Base-by-base conservation (phyloP, 2,113 vertebrate genomes). In the Bostrychus sinensis region DNA sequence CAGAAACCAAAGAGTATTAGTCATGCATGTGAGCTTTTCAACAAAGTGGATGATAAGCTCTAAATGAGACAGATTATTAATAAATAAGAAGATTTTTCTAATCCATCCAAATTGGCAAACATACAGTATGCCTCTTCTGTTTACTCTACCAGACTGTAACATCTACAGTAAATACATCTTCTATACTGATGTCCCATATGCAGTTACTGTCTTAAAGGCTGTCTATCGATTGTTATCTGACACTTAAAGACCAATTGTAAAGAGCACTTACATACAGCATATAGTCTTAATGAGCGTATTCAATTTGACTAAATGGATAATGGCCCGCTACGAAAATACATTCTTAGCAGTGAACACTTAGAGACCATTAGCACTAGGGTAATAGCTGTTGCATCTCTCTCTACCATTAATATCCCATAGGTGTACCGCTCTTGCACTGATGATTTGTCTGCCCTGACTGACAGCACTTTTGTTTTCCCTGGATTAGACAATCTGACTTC, bases 401-500 rank as follows among this genome's bases (percentile, higher is more conserved):
- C 81, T 68, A 78, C 84, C 76, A 82, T 89, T 80, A 75, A 88
- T 90, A 88, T 89, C 79, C 42, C 83, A 87, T 89, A 80, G 89
- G 75, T 86, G 77, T 68, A 58, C n/a, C 12, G n/a, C 46, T 12
- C 51, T 59, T 50, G 60, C 65, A 73, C 59, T 82, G 75, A 88
- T 67, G 80, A 74, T 75, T 55, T 57, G 80, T 75, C 57, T 67
- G 1, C 67, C 54, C 38, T 90, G 89, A 92, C 86, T 89, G 90
- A 88, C 90, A 82, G 83, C 79, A 82, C 90, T 88, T 90, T 91
- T 91, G 89, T 91, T 92, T 92, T 90, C 89, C 59, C 7, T 11
- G 43, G 81, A 89, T 92, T 92, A 92, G 84, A 55, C 66, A 93
- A 91, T 93, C 91, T 93, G 91, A 93, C 92, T 89, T 93, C 91